Percentiles rank a stretch among this genome's conserved stretches.
phyloP scores from a whole-genome alignment of 2,113 vertebrate genomes.

The Delphinapterus leucas region DNA sequence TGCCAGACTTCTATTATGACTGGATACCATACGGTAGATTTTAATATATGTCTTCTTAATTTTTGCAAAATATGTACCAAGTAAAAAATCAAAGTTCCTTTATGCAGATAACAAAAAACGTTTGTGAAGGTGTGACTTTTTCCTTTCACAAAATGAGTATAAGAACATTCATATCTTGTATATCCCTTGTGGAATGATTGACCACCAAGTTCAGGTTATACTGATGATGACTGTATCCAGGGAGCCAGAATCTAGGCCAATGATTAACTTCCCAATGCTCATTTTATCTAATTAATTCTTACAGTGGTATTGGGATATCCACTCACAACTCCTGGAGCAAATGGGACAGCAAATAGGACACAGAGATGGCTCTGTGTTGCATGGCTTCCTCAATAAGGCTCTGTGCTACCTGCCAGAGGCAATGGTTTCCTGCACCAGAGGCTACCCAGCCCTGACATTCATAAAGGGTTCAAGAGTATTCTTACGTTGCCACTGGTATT shows the following conservation, averaged over 20 bases:
- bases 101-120: neutral
- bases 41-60: constrained; percentile 18
- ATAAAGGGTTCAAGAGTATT: neutral
- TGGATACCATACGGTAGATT: neutral
- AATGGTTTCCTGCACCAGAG: neutral
- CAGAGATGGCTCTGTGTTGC: neutral
- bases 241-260: constrained; percentile 15
- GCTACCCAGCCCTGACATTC: neutral
- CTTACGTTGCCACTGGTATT: neutral
- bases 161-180: neutral
- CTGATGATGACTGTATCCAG: neutral
- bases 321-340: neutral
- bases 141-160: neutral
- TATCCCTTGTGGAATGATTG: neutral
- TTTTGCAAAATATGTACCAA: constrained; percentile 26
- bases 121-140: neutral
- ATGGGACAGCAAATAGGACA: neutral
- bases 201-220: neutral
- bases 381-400: neutral
- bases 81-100: neutral
- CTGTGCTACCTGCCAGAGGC: neutral
- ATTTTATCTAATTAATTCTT: neutral
- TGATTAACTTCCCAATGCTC: neutral
- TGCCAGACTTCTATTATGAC: neutral
- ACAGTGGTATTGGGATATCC: neutral